A percentile compares a stretch with the other conserved stretches of the same genome.
These are phyloP conservation scores for Athalia rosae DNA, from an alignment of 2,888 invertebrate species.

Conservation along the genomic window DNA sequence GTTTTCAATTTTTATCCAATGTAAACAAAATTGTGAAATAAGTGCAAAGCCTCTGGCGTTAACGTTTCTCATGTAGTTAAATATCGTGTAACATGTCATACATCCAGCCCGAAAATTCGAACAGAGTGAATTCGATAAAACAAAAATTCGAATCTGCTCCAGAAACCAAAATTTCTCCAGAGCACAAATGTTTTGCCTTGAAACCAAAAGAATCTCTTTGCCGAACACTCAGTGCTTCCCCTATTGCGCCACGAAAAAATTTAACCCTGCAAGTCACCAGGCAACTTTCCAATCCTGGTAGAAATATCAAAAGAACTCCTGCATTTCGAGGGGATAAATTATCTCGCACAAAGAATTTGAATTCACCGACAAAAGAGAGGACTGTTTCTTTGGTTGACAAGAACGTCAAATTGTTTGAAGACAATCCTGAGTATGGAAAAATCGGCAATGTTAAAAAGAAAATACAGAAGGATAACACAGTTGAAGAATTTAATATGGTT, in stretches of 20 bases:
- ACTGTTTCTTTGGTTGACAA: conserved; percentile 53
- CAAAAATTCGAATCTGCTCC: conserved; percentile 78
- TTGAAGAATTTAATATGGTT: neutral
- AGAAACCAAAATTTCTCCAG: neutral
- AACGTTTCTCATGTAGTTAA: conserved; percentile 3
- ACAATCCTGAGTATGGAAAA: conserved; percentile 55
- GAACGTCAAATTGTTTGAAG: conserved; percentile 57
- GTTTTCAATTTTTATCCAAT: neutral
- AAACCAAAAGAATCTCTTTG: conserved; percentile 59
- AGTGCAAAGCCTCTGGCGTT: conserved; percentile 21
- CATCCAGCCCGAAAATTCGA: conserved; percentile 62
- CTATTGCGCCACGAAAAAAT: conserved; percentile 45
- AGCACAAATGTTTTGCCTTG: conserved; percentile 56
- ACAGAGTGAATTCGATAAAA: conserved; percentile 80
- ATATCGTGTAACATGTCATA: conserved; percentile 43
- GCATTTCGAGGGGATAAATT: conserved; percentile 76
- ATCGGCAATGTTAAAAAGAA: conserved; percentile 53
- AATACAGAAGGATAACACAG: conserved; percentile 40
- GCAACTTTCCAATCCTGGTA: conserved; percentile 76
- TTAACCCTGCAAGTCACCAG: conserved; percentile 69
- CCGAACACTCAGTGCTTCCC: conserved; percentile 39
- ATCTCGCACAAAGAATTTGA: conserved; percentile 51
- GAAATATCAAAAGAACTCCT: conserved; percentile 77
- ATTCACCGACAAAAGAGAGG: conserved; percentile 55
- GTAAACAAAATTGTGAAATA: neutral